Conservation (phyloP, 2,797 vertebrate genomes). For the Setipinna tenuifilis region DNA sequence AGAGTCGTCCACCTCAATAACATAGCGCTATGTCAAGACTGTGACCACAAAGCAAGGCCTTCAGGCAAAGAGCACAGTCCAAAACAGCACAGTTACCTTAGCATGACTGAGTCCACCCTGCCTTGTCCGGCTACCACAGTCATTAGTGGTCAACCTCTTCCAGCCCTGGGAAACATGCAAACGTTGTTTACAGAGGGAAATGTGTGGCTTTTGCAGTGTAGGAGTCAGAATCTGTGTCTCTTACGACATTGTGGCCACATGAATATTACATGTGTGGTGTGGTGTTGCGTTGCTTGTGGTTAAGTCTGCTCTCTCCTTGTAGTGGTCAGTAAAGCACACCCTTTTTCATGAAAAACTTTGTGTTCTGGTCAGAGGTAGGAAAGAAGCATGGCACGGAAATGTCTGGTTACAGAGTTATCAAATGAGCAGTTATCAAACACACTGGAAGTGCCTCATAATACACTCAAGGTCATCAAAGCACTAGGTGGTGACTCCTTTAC, state of each 20-base stretch:
- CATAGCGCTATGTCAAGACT: neutral
- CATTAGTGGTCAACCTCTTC: slow-evolving; percentile 17
- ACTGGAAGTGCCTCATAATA: neutral
- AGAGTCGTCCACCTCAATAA: slow-evolving; percentile 8
- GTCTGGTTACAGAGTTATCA: neutral
- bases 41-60: neutral
- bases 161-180: slow-evolving; percentile 11
- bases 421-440: neutral
- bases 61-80: neutral
- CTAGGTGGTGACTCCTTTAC: neutral
- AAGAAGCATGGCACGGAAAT: neutral
- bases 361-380: neutral
- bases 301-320: neutral
- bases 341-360: neutral
- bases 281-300: slow-evolving; percentile 4
- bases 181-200: neutral
- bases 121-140: neutral
- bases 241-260: slow-evolving; percentile 8
- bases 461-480: neutral
- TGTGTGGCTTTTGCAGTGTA: slow-evolving; percentile 16
- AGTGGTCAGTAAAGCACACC: neutral
- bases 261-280: slow-evolving; percentile 21
- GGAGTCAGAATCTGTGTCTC: slow-evolving; percentile 10
- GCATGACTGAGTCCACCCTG: slow-evolving; percentile 1
- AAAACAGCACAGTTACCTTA: slow-evolving; percentile 16